These are phyloP conservation scores for Acrocera orbiculus DNA, from an alignment of 2,888 invertebrate species.

Conservation along the genomic window DNA sequence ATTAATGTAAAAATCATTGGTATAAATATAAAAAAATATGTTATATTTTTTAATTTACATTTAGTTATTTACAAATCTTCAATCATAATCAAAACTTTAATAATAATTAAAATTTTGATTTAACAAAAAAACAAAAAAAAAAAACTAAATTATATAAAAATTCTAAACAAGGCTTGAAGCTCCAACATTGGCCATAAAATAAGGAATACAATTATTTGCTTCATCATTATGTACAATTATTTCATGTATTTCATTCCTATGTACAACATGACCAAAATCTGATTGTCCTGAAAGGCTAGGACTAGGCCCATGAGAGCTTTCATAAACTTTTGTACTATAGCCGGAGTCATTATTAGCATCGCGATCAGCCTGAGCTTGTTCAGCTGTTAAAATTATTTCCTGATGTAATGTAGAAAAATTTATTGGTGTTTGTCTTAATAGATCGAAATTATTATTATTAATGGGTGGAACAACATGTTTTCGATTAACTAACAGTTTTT, in stretches of 20 bases:
- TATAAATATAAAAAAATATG: too few species aligned
- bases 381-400: slow-evolving; percentile 12
- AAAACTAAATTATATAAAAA: not conserved
- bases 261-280: slow-evolving; percentile 9
- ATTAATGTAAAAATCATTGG: too few species aligned
- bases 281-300: slow-evolving; percentile 45
- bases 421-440: slow-evolving; percentile 10
- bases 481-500: slow-evolving; percentile 13
- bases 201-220: slow-evolving; percentile 4
- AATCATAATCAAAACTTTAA: too few species aligned
- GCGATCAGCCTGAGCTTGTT: slow-evolving; percentile 33
- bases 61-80: too few species aligned
- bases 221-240: slow-evolving; percentile 9
- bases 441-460: slow-evolving; percentile 3
- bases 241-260: slow-evolving; percentile 1
- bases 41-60: too few species aligned
- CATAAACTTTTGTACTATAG: slow-evolving; percentile 67
- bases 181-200: slow-evolving; percentile 31
- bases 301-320: slow-evolving; percentile 60
- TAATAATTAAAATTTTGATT: too few species aligned
- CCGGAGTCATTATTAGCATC: slow-evolving; percentile 71
- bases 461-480: slow-evolving; percentile 7
- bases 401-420: slow-evolving; percentile 10
- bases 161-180: slow-evolving; percentile 49
- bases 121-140: slow-evolving; percentile 3